Evolutionary conservation across 2,797 vertebrate genomes (phyloP).

Genomic region (Leptoclinus maculatus): DNA sequence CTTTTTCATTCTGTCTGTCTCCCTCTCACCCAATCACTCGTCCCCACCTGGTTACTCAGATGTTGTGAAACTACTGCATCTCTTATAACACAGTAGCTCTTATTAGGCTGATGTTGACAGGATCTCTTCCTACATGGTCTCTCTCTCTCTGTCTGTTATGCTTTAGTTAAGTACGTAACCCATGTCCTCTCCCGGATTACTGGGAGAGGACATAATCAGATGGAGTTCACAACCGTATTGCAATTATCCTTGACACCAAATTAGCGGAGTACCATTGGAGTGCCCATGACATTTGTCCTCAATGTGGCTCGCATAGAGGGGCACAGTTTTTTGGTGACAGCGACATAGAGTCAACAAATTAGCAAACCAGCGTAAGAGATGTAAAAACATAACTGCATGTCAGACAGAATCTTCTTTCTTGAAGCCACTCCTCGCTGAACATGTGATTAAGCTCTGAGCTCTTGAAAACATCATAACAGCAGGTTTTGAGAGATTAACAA

Average conservation of each 20-base stretch:
- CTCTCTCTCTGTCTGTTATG: constrained; percentile 13
- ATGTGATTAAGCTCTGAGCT: constrained; percentile 27
- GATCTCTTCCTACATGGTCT: not conserved
- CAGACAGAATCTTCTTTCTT: constrained; percentile 3
- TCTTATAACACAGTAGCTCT: not conserved
- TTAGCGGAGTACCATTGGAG: constrained; percentile 21
- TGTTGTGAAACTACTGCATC: not conserved
- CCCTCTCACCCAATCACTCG: not conserved
- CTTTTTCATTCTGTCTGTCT: not conserved
- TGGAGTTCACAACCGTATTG: constrained; percentile 34
- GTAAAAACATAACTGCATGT: not conserved
- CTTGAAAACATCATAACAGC: constrained; percentile 9
- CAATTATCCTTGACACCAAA: constrained; percentile 46
- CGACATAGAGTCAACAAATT: constrained; percentile 36
- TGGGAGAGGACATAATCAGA: constrained; percentile 8
- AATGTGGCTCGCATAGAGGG: not conserved
- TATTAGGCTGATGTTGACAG: constrained; percentile 3
- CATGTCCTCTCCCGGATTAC: constrained; percentile 29
- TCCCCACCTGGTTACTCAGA: not conserved
- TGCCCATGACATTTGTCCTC: constrained; percentile 26
- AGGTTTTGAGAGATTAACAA: constrained; percentile 32
- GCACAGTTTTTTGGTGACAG: constrained; percentile 17
- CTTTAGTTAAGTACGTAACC: constrained; percentile 27
- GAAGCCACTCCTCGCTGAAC: not conserved
- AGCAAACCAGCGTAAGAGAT: constrained; percentile 13